These are phyloP conservation scores for Diogma glabrata DNA, from an alignment of 2,888 invertebrate genomes.

Conservation along the genomic window DNA sequence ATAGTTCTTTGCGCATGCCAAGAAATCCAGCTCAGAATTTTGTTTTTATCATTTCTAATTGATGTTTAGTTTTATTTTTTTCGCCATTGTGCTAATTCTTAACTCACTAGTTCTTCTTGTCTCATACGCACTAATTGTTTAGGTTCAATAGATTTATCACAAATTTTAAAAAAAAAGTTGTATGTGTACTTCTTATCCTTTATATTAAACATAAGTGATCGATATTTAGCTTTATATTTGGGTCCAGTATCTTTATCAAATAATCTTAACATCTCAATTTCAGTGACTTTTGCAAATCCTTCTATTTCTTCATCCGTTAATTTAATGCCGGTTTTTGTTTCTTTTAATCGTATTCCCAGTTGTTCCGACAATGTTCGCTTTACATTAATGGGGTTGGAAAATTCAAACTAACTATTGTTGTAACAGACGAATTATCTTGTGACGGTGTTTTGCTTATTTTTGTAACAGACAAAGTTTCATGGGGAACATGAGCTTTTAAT, in stretches of 20 bases:
- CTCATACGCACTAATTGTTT: slow-evolving; percentile 76
- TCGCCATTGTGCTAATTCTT: slow-evolving; percentile 88
- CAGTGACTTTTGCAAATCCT: slow-evolving; percentile 62
- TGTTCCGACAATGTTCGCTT: slow-evolving; percentile 59
- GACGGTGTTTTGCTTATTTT: background rate
- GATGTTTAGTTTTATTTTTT: slow-evolving; percentile 85
- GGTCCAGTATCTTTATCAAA: slow-evolving; percentile 68
- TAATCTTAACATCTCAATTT: slow-evolving; percentile 68
- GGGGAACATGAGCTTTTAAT: background rate
- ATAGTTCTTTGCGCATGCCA: slow-evolving; percentile 68
- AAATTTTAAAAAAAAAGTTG: slow-evolving; percentile 74
- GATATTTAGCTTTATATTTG: slow-evolving; percentile 85
- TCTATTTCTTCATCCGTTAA: slow-evolving; percentile 46
- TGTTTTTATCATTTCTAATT: slow-evolving; percentile 78
- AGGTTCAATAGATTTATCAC: slow-evolving; percentile 65
- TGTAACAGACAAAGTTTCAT: background rate
- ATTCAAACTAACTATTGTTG: background rate
- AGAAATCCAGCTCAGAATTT: slow-evolving; percentile 75
- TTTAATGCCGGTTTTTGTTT: slow-evolving; percentile 39
- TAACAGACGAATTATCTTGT: background rate
- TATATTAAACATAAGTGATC: slow-evolving; percentile 85
- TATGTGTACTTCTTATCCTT: slow-evolving; percentile 84
- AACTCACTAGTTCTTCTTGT: slow-evolving; percentile 85
- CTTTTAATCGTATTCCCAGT: slow-evolving; percentile 44
- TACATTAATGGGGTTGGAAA: slow-evolving; percentile 48